These are phyloP conservation scores for Datnioides undecimradiatus DNA, from an alignment of 2,113 vertebrate genomes.

Conservation along the genomic window DNA sequence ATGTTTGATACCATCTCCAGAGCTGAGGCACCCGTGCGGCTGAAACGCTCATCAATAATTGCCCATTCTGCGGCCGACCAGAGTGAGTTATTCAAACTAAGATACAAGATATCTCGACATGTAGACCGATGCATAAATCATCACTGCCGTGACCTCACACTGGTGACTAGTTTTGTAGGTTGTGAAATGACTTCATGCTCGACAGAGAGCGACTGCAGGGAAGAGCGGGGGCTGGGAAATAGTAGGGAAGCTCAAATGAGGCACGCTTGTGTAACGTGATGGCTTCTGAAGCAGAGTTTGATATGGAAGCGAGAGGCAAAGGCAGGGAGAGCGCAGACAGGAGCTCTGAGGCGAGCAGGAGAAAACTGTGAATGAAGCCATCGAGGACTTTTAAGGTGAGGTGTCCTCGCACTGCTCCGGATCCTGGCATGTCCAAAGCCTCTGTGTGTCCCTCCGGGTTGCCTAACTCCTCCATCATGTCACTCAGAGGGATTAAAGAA, in stretches of 20 bases:
- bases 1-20: constrained; percentile 20
- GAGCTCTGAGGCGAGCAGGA: not conserved
- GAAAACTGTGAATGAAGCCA: constrained; percentile 30
- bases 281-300: constrained; percentile 16
- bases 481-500: constrained; percentile 74
- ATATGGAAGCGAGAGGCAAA: not conserved
- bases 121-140: constrained; percentile 58
- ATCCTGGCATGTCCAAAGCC: constrained; percentile 37
- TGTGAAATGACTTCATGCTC: constrained; percentile 53
- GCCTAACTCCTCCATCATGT: constrained; percentile 54
- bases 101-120: constrained; percentile 47
- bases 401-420: constrained; percentile 31
- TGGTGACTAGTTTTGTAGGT: constrained; percentile 18
- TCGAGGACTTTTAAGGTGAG: not conserved
- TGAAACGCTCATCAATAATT: constrained; percentile 73
- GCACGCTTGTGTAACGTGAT: not conserved
- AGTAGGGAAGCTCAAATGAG: constrained; percentile 15
- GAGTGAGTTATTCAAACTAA: constrained; percentile 55
- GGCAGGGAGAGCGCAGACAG: not conserved
- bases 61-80: constrained; percentile 15
- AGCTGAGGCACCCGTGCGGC: constrained; percentile 26
- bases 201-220: not conserved
- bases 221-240: not conserved
- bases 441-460: constrained; percentile 36
- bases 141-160: constrained; percentile 35